Base-by-base conservation (phyloP, 2,888 invertebrate genomes). In the Meghimatium bilineatum region DNA sequence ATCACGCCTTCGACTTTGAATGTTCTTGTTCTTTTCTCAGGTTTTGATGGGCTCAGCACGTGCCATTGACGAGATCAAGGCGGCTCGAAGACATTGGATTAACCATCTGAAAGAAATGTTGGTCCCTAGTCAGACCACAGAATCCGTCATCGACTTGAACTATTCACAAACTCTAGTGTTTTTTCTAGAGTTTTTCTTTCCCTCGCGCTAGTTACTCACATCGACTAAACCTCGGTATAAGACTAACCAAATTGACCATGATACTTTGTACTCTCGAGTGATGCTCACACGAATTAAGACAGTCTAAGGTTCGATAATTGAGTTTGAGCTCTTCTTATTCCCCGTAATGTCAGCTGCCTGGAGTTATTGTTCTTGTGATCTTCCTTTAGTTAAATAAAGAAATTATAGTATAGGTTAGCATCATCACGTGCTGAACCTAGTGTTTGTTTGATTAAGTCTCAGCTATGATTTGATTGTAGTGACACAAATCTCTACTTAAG, bases 191-290 rank as follows among this genome's bases (percentile, higher is more conserved):
- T 26, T 20, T 71, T 20, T 71, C 38, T 71, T 26, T 32, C 12
- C 23, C 12, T 67, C 67, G 20, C 3, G n/a, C 32, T 67, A 34
- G 8, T 32, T 63, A 44, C 29, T 75, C 52, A 75, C 49, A 75
- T 52, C 75, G 52, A 75, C 29, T 29, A 75, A 26, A 75, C 52
- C 29, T 14, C 6, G 29, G 52, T 20, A 44, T 44, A 36, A 36
- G n/a, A 29, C 78, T 79, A 44, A 79, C 44, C 69, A 69, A 79
- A 79, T 69, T 49, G 67, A 67, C 69, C 79, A 32, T 32, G 49
- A 49, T 67, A 34, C 32, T 32, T 49, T 20, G 14, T 44, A 34
- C 67, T 44, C n/a, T 23, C 44, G 1, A n/a, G 38, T n/a, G n/a
- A 17, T 79, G 32, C 66, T 23, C 52, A 20, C 52, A 23, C 34